Evolutionary conservation across 2,888 invertebrate species (phyloP).

Genomic region (Zeuzera pyrina): DNA sequence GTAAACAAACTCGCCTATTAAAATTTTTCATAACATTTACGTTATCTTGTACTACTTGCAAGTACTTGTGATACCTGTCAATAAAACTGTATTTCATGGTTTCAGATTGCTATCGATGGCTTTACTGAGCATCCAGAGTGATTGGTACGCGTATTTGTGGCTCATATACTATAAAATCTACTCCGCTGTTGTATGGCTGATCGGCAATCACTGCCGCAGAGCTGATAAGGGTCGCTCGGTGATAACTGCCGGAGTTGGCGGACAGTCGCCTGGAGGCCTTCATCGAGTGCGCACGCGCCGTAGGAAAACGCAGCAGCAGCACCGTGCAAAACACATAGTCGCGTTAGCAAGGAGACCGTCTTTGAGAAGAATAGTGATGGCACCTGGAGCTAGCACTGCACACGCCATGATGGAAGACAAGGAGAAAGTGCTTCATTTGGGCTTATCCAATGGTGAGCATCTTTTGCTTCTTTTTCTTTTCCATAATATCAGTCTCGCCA

Average conservation of each 20-base stretch:
- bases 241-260: conserved; percentile 55
- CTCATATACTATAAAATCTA: conserved; percentile 60
- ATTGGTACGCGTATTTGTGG: conserved; percentile 58
- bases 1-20: too few species aligned
- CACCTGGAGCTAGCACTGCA: conserved; percentile 70
- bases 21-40: too few species aligned
- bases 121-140: conserved; percentile 53
- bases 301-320: conserved; percentile 42
- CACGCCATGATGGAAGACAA: conserved; percentile 70
- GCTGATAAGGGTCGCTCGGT: conserved; percentile 64
- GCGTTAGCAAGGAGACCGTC: conserved; percentile 61
- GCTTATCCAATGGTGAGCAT: conserved; percentile 45
- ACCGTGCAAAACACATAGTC: conserved; percentile 51
- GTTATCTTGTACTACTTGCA: too few species aligned
- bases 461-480: conserved; percentile 8
- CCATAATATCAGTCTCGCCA: too few species aligned
- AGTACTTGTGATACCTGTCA: too few species aligned
- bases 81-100: too few species aligned
- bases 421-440: conserved; percentile 55
- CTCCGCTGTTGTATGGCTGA: conserved; percentile 57
- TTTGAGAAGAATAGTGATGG: conserved; percentile 67
- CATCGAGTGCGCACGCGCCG: conserved; percentile 67
- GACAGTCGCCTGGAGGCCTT: conserved; percentile 57
- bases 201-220: conserved; percentile 61
- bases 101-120: conserved; percentile 65